A percentile compares a stretch with the other conserved stretches of the same genome.
These are phyloP conservation scores for Heterochromis multidens DNA, from an alignment of 2,113 vertebrate species.

Conservation along the genomic window DNA sequence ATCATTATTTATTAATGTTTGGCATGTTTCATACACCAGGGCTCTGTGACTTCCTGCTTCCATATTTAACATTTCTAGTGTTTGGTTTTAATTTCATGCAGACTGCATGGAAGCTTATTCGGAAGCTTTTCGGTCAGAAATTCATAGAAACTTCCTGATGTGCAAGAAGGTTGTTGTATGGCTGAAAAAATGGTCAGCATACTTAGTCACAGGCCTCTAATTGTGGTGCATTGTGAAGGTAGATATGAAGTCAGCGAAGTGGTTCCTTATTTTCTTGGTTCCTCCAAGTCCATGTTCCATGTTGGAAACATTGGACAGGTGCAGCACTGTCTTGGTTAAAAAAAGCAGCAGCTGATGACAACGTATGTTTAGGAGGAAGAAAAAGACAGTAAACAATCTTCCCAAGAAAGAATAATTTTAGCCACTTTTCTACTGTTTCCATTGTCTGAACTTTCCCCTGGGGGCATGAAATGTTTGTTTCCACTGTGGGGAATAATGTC, in stretches of 20 bases:
- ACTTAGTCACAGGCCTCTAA: not conserved
- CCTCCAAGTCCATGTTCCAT: not conserved
- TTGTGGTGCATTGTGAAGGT: not conserved
- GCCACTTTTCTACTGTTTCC: not conserved
- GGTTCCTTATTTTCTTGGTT: not conserved
- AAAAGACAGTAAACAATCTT: not conserved
- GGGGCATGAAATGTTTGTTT: not conserved
- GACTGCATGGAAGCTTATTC: not conserved
- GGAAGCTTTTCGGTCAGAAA: no score
- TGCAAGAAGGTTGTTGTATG: not conserved
- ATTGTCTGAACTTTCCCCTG: not conserved
- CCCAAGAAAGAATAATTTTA: not conserved
- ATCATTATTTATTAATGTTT: constrained; percentile 43
- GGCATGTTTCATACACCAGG: not conserved
- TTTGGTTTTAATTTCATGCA: not conserved
- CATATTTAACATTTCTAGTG: not conserved
- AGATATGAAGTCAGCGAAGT: not conserved
- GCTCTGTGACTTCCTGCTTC: constrained; percentile 3
- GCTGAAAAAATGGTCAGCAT: not conserved
- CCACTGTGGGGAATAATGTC: not conserved
- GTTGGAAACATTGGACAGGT: not conserved
- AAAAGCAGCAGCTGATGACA: not conserved
- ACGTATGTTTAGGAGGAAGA: not conserved
- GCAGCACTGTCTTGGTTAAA: not conserved
- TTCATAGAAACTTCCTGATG: not conserved